Evolutionary conservation across 2,797 vertebrate species (phyloP).

Genomic region (Gorsachius magnificus): DNA sequence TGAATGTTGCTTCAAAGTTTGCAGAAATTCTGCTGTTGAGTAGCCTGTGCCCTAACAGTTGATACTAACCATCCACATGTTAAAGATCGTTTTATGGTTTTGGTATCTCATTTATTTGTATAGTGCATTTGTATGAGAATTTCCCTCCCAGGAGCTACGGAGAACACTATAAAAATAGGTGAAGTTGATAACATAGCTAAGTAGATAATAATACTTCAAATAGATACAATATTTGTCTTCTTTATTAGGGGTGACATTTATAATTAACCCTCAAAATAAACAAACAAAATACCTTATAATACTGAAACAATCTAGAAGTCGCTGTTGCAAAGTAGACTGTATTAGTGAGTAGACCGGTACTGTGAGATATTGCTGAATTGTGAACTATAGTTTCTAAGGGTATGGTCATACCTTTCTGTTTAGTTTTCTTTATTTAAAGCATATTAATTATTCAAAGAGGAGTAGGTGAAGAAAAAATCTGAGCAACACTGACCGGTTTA

Average conservation of each 20-base stretch:
- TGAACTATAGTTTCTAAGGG: background rate
- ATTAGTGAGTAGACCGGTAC: background rate
- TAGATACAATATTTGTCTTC: background rate
- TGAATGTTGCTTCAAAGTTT: background rate
- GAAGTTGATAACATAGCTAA: background rate
- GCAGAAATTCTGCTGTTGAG: background rate
- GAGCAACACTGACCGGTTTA: background rate
- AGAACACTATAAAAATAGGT: background rate
- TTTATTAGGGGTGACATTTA: background rate
- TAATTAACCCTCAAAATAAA: background rate
- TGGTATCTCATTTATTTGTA: accelerated
- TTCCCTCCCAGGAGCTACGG: background rate
- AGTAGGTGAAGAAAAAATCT: background rate
- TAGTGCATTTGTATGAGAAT: background rate
- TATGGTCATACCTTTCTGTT: background rate
- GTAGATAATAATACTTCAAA: background rate
- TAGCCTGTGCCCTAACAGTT: background rate
- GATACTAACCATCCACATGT: background rate
- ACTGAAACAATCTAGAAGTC: background rate
- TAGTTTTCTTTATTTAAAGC: background rate
- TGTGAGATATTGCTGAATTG: background rate
- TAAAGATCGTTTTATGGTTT: background rate
- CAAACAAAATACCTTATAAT: background rate
- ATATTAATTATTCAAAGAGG: background rate
- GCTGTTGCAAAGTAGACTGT: background rate